Base-by-base conservation (phyloP, 2,113 vertebrate genomes). In the Megaceryle maxima region DNA sequence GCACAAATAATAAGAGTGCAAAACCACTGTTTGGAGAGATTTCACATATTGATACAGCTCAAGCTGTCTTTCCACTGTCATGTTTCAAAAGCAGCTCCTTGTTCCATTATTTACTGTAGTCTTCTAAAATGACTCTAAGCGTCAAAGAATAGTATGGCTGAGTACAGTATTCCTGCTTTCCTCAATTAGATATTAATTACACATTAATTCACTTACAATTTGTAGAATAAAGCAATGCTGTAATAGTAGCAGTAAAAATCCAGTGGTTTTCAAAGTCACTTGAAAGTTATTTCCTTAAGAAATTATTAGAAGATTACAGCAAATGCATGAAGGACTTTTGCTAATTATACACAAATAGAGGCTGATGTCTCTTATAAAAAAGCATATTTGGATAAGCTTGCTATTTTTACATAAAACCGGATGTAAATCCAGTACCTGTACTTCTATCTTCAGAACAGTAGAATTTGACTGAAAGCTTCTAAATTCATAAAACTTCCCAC, bases 51-150 rank as follows among this genome's bases (percentile, higher is more conserved):
- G 53, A 91, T 86, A 85, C 84, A 96, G 51, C 37, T 85, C 5
- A 16, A 85, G 50, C 17, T 95, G 69, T 48, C 69, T 95, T 83
- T 88, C 50, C 62, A 91, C 64, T 88, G 35, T 59, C 84, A 50
- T 1, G 56, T 96, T 88, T 87, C 89, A 97, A 96, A 70, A 48
- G 37, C 68, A 90, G 50, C 60, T 81, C 16, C 64, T 92, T 25
- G 1, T 10, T 53, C 26, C 35, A 41, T 63, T 92, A 82, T 66
- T 95, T 72, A 92, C 39, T 78, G 44, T n/a, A 90, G 63, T 60
- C 53, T 74, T 87, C 92, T 86, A 89, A 82, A 94, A 92, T 46
- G 44, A 46, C 86, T 51, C 68, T 22, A 66, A 95, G 87, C 78
- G 28, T n/a, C 39, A 24, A n/a, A 74, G n/a, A 81, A 89, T 63